phyloP scores from a whole-genome alignment of 2,797 vertebrate genomes.

The Gambelia wislizenii region DNA sequence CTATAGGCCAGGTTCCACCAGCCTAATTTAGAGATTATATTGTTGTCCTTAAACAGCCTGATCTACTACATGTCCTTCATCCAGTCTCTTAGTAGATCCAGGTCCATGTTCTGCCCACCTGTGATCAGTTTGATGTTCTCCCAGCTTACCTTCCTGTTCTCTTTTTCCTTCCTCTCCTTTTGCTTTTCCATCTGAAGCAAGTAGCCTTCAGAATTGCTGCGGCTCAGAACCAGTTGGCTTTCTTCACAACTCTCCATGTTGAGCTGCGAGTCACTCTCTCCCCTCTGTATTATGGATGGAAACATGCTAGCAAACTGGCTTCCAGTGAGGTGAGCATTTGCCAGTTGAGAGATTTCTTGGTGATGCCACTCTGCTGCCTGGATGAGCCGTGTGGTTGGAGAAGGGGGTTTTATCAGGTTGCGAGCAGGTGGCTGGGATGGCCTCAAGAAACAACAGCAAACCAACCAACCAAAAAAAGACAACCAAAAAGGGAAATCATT shows the following conservation, averaged over 20 bases:
- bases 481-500: background rate
- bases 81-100: accelerated
- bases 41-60: too few relatives aligned
- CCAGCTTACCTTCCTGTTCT: slow-evolving; percentile 79
- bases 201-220: slow-evolving; percentile 81
- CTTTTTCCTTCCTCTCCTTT: slow-evolving; percentile 71
- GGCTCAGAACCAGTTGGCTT: slow-evolving; percentile 50
- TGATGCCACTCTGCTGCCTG: slow-evolving; percentile 52
- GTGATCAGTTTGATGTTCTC: too few relatives aligned
- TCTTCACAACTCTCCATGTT: slow-evolving; percentile 32
- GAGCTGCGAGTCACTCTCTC: slow-evolving; percentile 55
- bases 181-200: slow-evolving; percentile 80
- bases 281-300: slow-evolving; percentile 76
- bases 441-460: slow-evolving; percentile 45
- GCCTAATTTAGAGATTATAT: background rate
- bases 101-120: background rate
- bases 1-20: too few relatives aligned
- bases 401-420: slow-evolving; percentile 19
- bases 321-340: slow-evolving; percentile 52
- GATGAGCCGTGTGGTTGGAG: slow-evolving; percentile 39
- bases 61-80: too few relatives aligned
- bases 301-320: slow-evolving; percentile 69
- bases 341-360: slow-evolving; percentile 52
- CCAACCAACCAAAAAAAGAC: background rate
- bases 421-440: slow-evolving; percentile 48